These are phyloP conservation scores for Cactoblastis cactorum DNA, from an alignment of 2,888 invertebrate species.

Conservation along the genomic window DNA sequence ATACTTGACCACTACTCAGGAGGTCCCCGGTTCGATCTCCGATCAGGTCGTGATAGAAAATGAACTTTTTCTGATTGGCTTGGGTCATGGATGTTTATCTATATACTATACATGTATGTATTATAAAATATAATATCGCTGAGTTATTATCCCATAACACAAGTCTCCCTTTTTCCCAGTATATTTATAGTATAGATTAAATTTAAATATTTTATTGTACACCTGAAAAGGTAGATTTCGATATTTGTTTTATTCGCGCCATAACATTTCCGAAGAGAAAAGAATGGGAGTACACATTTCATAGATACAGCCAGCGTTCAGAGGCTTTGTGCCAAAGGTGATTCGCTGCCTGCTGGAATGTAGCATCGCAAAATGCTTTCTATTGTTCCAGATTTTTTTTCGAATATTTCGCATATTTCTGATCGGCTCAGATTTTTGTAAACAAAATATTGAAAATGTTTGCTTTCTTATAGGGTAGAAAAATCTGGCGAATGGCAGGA, in stretches of 20 bases:
- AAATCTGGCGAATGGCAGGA: too few species aligned
- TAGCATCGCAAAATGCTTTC: slow-evolving; percentile 27
- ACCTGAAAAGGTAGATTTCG: neutral
- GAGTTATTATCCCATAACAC: too few species aligned
- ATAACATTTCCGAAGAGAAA: slow-evolving; percentile 21
- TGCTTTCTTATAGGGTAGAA: neutral
- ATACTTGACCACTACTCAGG: too few species aligned
- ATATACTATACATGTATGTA: too few species aligned
- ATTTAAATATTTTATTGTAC: neutral
- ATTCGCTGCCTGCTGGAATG: slow-evolving; percentile 20
- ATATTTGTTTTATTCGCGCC: slow-evolving; percentile 6
- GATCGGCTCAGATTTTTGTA: neutral
- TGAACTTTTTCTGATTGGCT: too few species aligned
- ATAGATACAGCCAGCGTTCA: slow-evolving; percentile 18
- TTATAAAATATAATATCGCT: too few species aligned
- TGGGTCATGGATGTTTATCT: too few species aligned
- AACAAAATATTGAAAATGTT: neutral
- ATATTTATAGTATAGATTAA: neutral
- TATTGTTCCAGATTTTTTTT: slow-evolving; percentile 19
- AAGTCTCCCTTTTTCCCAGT: too few species aligned
- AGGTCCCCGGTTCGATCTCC: too few species aligned
- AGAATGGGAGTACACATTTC: slow-evolving; percentile 29
- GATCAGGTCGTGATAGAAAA: too few species aligned
- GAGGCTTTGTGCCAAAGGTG: slow-evolving; percentile 24
- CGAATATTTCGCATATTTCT: slow-evolving; percentile 20